Conservation (phyloP, 2,113 vertebrate genomes). For the Cynoglossus semilaevis region DNA sequence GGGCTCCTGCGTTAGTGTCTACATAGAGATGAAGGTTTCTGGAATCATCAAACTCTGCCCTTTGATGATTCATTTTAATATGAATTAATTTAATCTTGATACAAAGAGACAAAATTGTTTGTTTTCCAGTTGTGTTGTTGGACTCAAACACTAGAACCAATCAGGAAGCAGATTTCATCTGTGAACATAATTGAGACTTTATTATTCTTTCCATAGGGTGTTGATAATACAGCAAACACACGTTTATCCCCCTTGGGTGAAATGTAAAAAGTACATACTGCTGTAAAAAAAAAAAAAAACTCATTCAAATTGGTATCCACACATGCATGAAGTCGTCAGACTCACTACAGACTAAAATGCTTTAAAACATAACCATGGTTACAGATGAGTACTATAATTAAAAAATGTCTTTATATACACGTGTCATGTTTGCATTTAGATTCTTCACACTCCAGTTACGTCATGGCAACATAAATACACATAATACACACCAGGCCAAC, state of each 20-base stretch:
- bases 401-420: slow-evolving; percentile 65
- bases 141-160: too few species aligned
- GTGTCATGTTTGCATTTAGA: slow-evolving; percentile 35
- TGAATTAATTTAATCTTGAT: too few species aligned
- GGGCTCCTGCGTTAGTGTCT: too few species aligned
- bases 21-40: too few species aligned
- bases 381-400: slow-evolving; percentile 49
- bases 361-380: slow-evolving; percentile 47
- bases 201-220: slow-evolving; percentile 50
- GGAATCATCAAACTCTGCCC: too few species aligned
- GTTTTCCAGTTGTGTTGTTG: too few species aligned
- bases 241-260: slow-evolving; percentile 38
- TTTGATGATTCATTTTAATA: too few species aligned
- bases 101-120: too few species aligned
- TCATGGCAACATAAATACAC: slow-evolving; percentile 51
- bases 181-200: slow-evolving; percentile 36
- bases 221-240: slow-evolving; percentile 38
- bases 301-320: slow-evolving; percentile 31
- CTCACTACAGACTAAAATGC: slow-evolving; percentile 18
- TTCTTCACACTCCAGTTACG: slow-evolving; percentile 43
- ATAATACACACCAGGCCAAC: slow-evolving; percentile 36
- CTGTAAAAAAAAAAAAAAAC: slow-evolving; percentile 19
- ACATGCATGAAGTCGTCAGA: slow-evolving; percentile 55
- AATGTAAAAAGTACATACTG: slow-evolving; percentile 35
- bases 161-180: background rate